A percentile compares a stretch with the other conserved stretches of the same genome.
Conservation (phyloP, 2,113 vertebrate species). For the Hypanus sabinus region DNA sequence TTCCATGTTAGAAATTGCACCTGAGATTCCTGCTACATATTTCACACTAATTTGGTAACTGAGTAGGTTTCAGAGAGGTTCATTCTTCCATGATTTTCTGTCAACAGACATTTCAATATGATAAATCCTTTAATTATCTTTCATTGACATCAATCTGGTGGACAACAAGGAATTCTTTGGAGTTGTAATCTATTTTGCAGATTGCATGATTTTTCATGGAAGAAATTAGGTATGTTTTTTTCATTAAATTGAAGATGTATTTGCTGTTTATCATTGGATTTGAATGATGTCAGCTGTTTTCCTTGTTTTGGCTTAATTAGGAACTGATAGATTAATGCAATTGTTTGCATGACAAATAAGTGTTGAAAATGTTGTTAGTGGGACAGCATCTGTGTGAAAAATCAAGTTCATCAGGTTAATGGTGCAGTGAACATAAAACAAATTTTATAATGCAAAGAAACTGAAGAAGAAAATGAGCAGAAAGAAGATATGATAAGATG, state of each 20-base stretch:
- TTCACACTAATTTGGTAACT: neutral
- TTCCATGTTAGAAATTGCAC: neutral
- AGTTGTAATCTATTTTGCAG: neutral
- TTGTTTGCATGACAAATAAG: neutral
- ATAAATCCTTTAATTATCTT: neutral
- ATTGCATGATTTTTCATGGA: neutral
- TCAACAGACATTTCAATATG: neutral
- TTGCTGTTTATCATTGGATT: neutral
- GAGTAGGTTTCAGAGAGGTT: neutral
- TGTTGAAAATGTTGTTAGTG: too few species aligned
- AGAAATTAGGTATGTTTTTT: neutral
- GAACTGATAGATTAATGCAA: neutral
- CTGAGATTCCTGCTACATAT: neutral
- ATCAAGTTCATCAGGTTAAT: neutral
- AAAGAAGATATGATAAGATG: too few species aligned
- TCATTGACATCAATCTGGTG: neutral
- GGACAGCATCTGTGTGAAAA: neutral
- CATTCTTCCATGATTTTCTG: neutral
- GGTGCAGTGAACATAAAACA: too few species aligned
- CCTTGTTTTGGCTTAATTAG: neutral
- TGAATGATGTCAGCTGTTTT: neutral
- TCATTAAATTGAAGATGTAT: neutral
- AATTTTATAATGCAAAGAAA: too few species aligned
- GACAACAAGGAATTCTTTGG: neutral
- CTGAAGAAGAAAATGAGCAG: too few species aligned